Evolutionary conservation across 23 tunicate species (phyloP), one percentile per base, ranked within the genome.

Genomic region (Aplidium turbinatum): DNA sequence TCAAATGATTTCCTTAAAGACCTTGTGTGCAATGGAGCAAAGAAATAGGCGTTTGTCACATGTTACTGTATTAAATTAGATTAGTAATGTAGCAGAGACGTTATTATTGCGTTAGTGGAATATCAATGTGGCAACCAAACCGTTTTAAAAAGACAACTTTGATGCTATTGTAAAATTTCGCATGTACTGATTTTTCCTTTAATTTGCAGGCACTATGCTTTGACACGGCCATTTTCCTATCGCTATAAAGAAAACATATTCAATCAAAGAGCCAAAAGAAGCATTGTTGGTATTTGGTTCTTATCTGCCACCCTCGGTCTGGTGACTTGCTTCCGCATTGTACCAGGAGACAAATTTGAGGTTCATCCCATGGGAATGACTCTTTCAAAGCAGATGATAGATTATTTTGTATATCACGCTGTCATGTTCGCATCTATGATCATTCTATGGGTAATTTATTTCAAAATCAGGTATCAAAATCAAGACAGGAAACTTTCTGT

Each of bases 341-440:
- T 70, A 23, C 58, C 76, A 4, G 58, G 58, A 4, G 76, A 70
- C 29, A n/a, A 30, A 16, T 70, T 46, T 70, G 35, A 20, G 3
- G 38, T 70, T n/a, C 58, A 70, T 48, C 46, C 76, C 20, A 70
- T 70, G 76, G 76, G 76, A 47, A 70, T 70, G 76, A 70, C 76
- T 25, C 38, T 70, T 4, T 70, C 76, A 16, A 23, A 27, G 3
- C 4, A 34, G 3, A 13, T 70, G 33, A 58, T 46, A 16, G 31
- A 47, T 3, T 25, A 21, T 47, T 28, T 46, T 47, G 3, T 70
- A 4, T 70, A 70, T 22, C 50, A 65, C 19, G 19, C 19, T 47
- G 47, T 70, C 58, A 28, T 70, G 7, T 31, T 70, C 13, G 6
- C 20, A 24, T n/a, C 58, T 3, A 13, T 47, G 13, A 16, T 22